Evolutionary conservation across 2,113 vertebrate genomes (phyloP), one percentile per base, ranked within the genome.

Genomic region (Empidonax traillii): DNA sequence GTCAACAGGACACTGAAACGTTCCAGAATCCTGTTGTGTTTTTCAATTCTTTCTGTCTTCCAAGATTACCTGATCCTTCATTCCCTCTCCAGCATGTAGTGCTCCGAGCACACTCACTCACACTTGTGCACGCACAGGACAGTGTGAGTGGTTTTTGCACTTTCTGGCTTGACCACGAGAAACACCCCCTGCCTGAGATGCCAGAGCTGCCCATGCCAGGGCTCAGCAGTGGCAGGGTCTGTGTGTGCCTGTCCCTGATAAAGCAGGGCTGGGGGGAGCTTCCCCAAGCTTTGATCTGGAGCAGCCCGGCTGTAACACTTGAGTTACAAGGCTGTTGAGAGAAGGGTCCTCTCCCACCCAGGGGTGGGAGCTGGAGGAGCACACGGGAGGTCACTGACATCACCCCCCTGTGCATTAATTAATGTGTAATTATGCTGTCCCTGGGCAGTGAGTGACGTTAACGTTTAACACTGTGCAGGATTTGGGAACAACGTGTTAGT

Each of bases 1-100:
- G 96, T 55, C 96, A 96, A 94, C 93, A 94, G 95, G 95, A 94
- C 43, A 58, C 89, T 85, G 87, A 96, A 96, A 96, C 17, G 74
- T 96, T 96, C 97, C 97, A 97, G 97, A 92, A 89, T 95, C 91
- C 85, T 84, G 76, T 28, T 28, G 89, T 62, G 83, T 51, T 96
- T 83, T 74, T 75, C 87, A 91, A 0, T 61, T 94, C 95, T 66
- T 87, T 82, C 83, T 93, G 79, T 65, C 71, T 96, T 51, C 61
- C 87, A 93, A 31, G 28, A 85, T 90, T 96, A 73, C 85, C 67
- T 71, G 71, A 3, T 52, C 27, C 77, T 86, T 58, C 76, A 44
- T 56, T 78, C 49, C 71, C 91, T 63, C 47, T 2, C 0, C 14
- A 25, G 49, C 16, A 3, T 21, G 77, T 20, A 15, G 8, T 28